Conservation (phyloP, 2,797 vertebrate genomes). For the Paratrypauchen microcephalus region DNA sequence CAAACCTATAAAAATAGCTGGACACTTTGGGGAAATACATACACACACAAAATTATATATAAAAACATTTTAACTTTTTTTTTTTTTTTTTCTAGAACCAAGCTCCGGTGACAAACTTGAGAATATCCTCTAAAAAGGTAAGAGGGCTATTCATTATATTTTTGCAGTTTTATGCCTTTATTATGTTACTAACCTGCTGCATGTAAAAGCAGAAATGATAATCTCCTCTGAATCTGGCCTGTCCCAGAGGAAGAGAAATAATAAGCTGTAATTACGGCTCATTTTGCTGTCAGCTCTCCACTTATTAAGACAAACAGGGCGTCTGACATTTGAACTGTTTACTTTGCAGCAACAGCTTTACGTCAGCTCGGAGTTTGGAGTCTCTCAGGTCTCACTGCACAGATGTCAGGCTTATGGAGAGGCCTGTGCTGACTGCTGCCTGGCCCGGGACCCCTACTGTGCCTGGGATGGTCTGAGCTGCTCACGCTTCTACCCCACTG, state of each 20-base stretch:
- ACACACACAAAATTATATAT: neutral
- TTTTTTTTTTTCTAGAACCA: constrained; percentile 76
- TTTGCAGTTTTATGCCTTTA: constrained; percentile 26
- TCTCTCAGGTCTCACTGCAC: constrained; percentile 93
- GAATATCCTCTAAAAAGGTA: constrained; percentile 98
- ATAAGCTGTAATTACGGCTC: constrained; percentile 52
- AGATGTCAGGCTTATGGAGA: constrained; percentile 93
- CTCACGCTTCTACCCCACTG: constrained; percentile 93
- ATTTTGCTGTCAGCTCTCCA: constrained; percentile 64
- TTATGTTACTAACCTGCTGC: constrained; percentile 19
- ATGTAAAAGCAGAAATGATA: constrained; percentile 17
- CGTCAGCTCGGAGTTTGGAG: constrained; percentile 89
- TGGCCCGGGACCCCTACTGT: constrained; percentile 94
- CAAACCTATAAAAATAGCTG: neutral
- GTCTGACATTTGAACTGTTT: constrained; percentile 70
- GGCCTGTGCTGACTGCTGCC: constrained; percentile 95
- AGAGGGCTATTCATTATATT: constrained; percentile 27
- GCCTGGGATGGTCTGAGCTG: constrained; percentile 96
- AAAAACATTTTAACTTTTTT: neutral
- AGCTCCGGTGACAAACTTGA: constrained; percentile 89
- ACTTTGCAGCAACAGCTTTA: constrained; percentile 94
- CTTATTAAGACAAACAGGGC: constrained; percentile 66
- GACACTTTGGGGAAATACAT: neutral
- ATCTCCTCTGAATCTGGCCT: constrained; percentile 19
- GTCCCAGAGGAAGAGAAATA: constrained; percentile 42